Evolutionary conservation across 2,113 vertebrate species (phyloP).

Genomic region (Dasyprocta punctata): DNA sequence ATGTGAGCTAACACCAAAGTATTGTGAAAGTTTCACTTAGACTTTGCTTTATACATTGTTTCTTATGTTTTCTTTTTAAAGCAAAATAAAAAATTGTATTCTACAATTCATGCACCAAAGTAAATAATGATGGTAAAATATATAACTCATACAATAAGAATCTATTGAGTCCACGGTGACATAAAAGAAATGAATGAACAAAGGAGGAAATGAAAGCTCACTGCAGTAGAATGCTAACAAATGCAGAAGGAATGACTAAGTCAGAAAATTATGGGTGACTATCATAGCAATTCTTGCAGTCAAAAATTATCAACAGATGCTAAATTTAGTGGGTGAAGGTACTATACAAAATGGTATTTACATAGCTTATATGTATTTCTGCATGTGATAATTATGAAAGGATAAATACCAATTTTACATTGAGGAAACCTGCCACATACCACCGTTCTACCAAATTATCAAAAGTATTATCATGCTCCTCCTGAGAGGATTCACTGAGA

Average conservation of each 20-base stretch:
- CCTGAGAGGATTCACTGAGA: neutral
- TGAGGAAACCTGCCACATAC: neutral
- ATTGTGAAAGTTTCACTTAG: neutral
- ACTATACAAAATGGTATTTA: neutral
- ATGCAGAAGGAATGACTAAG: neutral
- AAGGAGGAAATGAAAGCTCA: neutral
- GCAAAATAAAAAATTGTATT: neutral
- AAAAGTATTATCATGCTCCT: neutral
- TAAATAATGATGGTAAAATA: neutral
- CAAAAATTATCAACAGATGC: neutral
- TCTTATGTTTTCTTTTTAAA: neutral
- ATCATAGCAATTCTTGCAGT: neutral
- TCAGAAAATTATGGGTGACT: neutral
- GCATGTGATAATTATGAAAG: neutral
- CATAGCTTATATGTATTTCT: neutral
- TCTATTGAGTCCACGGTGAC: neutral
- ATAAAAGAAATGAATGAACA: neutral
- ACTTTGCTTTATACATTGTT: neutral
- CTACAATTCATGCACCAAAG: slow-evolving; percentile 25
- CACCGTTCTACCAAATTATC: slow-evolving; percentile 11
- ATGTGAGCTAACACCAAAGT: neutral
- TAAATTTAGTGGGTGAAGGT: neutral
- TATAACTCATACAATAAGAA: neutral
- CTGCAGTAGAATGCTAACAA: neutral
- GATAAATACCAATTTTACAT: neutral